Base-by-base conservation (phyloP, 2,888 invertebrate species). In the Elmis aenea region DNA sequence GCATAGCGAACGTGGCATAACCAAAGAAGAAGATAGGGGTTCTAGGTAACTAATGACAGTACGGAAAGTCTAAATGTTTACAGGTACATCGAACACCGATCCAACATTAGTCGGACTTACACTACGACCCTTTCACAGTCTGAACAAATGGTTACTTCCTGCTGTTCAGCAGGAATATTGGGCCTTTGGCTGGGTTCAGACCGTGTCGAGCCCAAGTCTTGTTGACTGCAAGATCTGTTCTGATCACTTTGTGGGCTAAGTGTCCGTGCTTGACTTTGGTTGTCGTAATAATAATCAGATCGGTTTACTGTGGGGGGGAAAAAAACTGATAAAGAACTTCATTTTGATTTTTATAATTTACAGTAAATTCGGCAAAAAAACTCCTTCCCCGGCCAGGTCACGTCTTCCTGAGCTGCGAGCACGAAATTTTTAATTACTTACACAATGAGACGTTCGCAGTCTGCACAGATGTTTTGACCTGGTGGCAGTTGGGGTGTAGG, bases 361-460 rank as follows among this genome's bases (percentile, higher is more conserved):
- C n/a, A n/a, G n/a, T n/a, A n/a, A n/a, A n/a, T n/a, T n/a, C n/a
- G n/a, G n/a, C n/a, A n/a, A n/a, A n/a, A n/a, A n/a, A n/a, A n/a
- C n/a, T n/a, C n/a, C n/a, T n/a, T n/a, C n/a, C n/a, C n/a, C 23
- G 23, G 23, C 9, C 10, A 23, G 12, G 23, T 12, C 5, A 11
- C 23, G 5, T 12, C 23, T 2, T 23, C 23, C 23, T n/a, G 10
- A 11, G 9, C 23, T 23, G 23, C 9, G 12, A n/a, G n/a, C n/a
- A n/a, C n/a, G 2, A 9, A 13, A 13, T 5, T 11, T 6, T 12
- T 11, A 15, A 10, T 27, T 65, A 86, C 93, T 91, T 86, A 96
- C 95, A 92, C 89, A 73, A 96, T 94, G 64, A 94, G 83, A 63
- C 94, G 83, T 70, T 94, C 94, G 77, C 97, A 97, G 66, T 93